These are phyloP conservation scores for Rhinopomastus cyanomelas DNA, from an alignment of 2,113 vertebrate genomes.

Conservation along the genomic window DNA sequence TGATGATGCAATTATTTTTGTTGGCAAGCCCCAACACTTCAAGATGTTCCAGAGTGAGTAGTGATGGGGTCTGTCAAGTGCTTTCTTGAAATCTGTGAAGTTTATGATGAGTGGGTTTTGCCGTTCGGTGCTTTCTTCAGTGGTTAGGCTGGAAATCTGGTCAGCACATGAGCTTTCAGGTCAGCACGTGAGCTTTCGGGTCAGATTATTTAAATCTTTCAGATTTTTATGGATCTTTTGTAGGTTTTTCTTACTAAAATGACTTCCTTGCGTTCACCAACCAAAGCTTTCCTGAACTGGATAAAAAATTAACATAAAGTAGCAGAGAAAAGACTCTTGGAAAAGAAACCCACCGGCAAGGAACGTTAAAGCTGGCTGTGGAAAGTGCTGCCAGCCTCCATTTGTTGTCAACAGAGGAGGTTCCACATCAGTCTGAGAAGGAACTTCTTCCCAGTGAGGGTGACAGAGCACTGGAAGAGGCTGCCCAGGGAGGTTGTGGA, in stretches of 20 bases:
- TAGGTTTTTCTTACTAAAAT: background rate
- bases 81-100: constrained; percentile 59
- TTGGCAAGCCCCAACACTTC: constrained; percentile 38
- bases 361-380: background rate
- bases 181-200: constrained; percentile 55
- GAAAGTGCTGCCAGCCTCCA: background rate
- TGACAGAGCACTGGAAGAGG: too few relatives aligned
- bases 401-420: too few relatives aligned
- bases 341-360: background rate
- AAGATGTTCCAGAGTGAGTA: constrained; percentile 59
- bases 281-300: background rate
- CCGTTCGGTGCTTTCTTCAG: constrained; percentile 25
- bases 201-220: background rate
- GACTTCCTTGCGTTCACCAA: background rate
- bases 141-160: constrained; percentile 31
- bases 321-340: background rate
- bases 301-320: background rate
- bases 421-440: too few relatives aligned
- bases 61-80: constrained; percentile 50
- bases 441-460: too few relatives aligned
- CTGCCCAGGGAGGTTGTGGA: too few relatives aligned
- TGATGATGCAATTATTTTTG: constrained; percentile 60
- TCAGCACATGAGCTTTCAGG: constrained; percentile 56
- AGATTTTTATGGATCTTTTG: background rate
- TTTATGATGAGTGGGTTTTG: constrained; percentile 66